phyloP scores from a whole-genome alignment of 37 sponge, comb jelly and placozoan genomes.

The Ephydatia muelleri region DNA sequence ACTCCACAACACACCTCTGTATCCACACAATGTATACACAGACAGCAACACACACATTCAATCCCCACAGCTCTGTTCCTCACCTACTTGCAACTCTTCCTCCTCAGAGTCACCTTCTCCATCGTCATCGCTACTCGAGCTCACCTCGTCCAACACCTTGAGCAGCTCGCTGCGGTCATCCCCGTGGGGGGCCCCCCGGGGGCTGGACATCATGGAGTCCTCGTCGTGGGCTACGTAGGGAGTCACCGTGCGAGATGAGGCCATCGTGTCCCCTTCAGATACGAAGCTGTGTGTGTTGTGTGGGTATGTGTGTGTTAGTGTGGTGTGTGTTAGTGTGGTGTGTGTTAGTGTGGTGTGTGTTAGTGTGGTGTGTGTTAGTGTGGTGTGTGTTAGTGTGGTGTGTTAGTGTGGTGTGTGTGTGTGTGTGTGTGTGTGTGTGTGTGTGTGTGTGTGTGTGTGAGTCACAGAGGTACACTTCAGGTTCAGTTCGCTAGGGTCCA shows the following conservation, averaged over 20 bases:
- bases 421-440: constrained; percentile 14
- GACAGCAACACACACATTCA: neutral
- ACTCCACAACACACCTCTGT: no score
- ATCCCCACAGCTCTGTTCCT: neutral
- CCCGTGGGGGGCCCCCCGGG: neutral
- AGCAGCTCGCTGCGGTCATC: constrained; percentile 39
- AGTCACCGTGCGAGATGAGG: constrained; percentile 26
- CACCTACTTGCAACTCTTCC: constrained; percentile 22
- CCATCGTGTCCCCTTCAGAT: constrained; percentile 21
- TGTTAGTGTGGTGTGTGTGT: constrained; percentile 6
- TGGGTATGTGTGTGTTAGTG: neutral
- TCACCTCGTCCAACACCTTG: constrained; percentile 39
- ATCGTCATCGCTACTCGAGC: constrained; percentile 21
- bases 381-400: no score
- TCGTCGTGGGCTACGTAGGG: constrained; percentile 35
- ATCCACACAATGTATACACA: no score
- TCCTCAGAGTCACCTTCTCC: constrained; percentile 20
- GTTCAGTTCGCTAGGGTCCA: no score
- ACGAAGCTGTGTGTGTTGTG: constrained; percentile 3
- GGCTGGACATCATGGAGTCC: constrained; percentile 29
- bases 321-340: no score
- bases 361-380: no score
- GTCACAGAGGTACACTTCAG: neutral
- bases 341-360: no score
- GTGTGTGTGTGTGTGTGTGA: constrained; percentile 17